Evolutionary conservation across 2,888 invertebrate genomes (phyloP).

Genomic region (Drosophila anceps): DNA sequence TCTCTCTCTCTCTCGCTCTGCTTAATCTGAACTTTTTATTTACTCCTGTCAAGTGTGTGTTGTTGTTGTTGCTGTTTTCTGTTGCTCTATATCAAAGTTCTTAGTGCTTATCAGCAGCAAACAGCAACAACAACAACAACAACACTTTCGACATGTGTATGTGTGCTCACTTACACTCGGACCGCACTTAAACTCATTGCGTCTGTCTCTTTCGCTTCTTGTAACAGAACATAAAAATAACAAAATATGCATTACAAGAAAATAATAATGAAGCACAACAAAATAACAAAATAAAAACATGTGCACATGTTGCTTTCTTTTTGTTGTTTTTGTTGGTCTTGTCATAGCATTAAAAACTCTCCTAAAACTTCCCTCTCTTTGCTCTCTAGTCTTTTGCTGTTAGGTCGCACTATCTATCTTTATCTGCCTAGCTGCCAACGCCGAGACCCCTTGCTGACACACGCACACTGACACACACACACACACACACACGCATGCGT

Average conservation of each 20-base stretch:
- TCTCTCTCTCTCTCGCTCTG: background rate
- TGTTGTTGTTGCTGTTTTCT: constrained; percentile 22
- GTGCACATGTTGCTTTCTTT: constrained; percentile 30
- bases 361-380: background rate
- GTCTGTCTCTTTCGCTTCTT: background rate
- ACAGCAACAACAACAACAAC: constrained; percentile 19
- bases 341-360: constrained; percentile 3
- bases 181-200: constrained; percentile 26
- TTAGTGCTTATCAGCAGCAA: constrained; percentile 55
- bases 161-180: constrained; percentile 6
- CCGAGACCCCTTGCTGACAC: constrained; percentile 66
- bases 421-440: constrained; percentile 47
- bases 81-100: constrained; percentile 57
- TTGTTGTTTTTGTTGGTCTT: constrained; percentile 16
- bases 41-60: constrained; percentile 33
- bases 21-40: constrained; percentile 18
- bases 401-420: constrained; percentile 41
- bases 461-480: constrained; percentile 26
- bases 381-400: background rate
- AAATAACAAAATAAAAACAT: constrained; percentile 21
- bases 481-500: no score
- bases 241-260: constrained; percentile 35
- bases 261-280: constrained; percentile 17
- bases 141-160: constrained; percentile 14
- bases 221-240: constrained; percentile 11